phyloP scores from a whole-genome alignment of 2,113 vertebrate species.

The Typhlomys cinereus region DNA sequence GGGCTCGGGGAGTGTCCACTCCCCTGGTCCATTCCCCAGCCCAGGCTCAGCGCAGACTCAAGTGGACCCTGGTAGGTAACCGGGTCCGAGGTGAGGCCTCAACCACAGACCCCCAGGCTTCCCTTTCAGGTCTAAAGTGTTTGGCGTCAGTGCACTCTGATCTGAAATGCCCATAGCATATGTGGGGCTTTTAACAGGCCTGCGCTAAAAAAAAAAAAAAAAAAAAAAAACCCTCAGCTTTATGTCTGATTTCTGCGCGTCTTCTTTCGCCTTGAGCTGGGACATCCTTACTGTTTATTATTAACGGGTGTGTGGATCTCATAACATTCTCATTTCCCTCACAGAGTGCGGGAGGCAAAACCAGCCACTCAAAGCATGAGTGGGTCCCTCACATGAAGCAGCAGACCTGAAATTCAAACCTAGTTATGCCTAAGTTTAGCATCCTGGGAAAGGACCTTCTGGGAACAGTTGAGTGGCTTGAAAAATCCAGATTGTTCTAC shows the following conservation, averaged over 20 bases:
- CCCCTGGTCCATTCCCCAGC: background rate
- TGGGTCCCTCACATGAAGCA: background rate
- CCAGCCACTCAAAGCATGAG: background rate
- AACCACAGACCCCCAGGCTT: background rate
- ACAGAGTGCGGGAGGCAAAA: background rate
- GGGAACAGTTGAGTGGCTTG: background rate
- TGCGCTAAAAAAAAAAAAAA: background rate
- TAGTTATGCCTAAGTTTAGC: background rate
- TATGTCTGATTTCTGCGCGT: background rate
- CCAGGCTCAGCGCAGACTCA: background rate
- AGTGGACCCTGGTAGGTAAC: background rate
- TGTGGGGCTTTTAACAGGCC: background rate
- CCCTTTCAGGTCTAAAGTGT: background rate
- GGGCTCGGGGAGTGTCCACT: background rate
- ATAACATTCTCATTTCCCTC: background rate
- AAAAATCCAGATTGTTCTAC: background rate
- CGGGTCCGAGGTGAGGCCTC: background rate
- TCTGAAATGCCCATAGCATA: background rate
- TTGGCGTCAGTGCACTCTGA: background rate
- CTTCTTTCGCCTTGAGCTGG: background rate
- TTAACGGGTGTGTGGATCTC: background rate
- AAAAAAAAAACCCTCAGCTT: conserved; percentile 21
- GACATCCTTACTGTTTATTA: background rate
- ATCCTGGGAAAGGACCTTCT: background rate
- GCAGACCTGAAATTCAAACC: background rate